Conservation (phyloP, 1,140 invertebrate genomes). For the Leguminivora glycinivorella region DNA sequence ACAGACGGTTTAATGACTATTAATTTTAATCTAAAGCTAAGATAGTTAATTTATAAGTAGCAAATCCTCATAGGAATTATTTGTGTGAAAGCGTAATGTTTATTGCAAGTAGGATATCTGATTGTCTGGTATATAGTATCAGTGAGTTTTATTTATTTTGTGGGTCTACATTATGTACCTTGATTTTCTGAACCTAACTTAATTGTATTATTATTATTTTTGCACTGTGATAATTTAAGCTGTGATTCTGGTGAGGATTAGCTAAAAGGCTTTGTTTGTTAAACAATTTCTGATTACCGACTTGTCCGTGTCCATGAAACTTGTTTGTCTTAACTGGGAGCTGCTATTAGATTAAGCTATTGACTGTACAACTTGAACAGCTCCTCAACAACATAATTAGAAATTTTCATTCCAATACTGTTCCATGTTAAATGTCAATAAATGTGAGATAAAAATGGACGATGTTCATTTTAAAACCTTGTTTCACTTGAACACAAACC, state of each 20-base stretch:
- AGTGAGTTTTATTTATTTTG: slow-evolving; percentile 42
- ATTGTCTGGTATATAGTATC: slow-evolving; percentile 40
- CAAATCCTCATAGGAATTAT: slow-evolving; percentile 68
- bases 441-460: slow-evolving; percentile 4
- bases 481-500: background rate
- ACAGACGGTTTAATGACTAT: slow-evolving; percentile 79
- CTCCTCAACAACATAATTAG: slow-evolving; percentile 1
- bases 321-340: background rate
- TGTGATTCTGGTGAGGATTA: slow-evolving; percentile 57
- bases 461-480: background rate
- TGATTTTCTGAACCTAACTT: slow-evolving; percentile 34
- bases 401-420: slow-evolving; percentile 26
- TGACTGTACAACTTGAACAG: slow-evolving; percentile 11
- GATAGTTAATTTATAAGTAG: slow-evolving; percentile 51
- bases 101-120: slow-evolving; percentile 37
- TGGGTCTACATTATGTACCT: slow-evolving; percentile 27
- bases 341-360: slow-evolving; percentile 5
- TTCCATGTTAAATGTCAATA: slow-evolving; percentile 29
- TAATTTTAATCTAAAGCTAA: slow-evolving; percentile 49
- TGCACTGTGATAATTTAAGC: slow-evolving; percentile 59
- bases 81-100: slow-evolving; percentile 50
- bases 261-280: slow-evolving; percentile 38
- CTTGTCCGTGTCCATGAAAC: slow-evolving; percentile 7
- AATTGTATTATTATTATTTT: slow-evolving; percentile 52
- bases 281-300: slow-evolving; percentile 3